These are phyloP conservation scores for Dryobotodes eremita DNA, from an alignment of 2,888 invertebrate species.

Conservation along the genomic window DNA sequence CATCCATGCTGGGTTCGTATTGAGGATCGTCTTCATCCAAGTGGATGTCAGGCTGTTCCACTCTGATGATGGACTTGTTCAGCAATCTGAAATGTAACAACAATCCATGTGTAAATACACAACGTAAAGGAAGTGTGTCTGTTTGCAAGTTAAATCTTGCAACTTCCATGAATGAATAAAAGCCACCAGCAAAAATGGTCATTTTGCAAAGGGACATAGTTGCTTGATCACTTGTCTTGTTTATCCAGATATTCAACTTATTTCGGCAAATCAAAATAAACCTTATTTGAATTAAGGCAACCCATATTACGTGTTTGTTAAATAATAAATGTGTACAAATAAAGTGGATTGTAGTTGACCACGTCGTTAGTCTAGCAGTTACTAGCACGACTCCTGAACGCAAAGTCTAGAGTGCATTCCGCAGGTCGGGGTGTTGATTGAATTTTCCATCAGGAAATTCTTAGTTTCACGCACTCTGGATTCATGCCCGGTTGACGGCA, in stretches of 20 bases:
- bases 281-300: neutral
- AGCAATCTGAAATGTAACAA: slow-evolving; percentile 91
- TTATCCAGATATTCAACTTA: neutral
- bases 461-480: neutral
- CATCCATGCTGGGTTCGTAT: slow-evolving; percentile 89
- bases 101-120: neutral
- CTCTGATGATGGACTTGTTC: slow-evolving; percentile 98
- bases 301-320: neutral
- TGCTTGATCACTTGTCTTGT: neutral
- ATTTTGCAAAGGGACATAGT: neutral
- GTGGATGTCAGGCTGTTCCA: slow-evolving; percentile 99
- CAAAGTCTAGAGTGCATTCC: neutral
- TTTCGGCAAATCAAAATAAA: neutral
- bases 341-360: neutral
- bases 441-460: neutral
- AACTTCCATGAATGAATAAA: neutral
- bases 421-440: neutral
- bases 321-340: neutral
- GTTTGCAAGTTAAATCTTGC: neutral
- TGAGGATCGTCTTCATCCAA: slow-evolving; percentile 94
- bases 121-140: neutral
- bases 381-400: neutral
- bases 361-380: neutral
- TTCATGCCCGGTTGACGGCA: neutral
- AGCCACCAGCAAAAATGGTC: neutral